Conservation (phyloP, 2,113 vertebrate species). For the Trichomycterus rosablanca region DNA sequence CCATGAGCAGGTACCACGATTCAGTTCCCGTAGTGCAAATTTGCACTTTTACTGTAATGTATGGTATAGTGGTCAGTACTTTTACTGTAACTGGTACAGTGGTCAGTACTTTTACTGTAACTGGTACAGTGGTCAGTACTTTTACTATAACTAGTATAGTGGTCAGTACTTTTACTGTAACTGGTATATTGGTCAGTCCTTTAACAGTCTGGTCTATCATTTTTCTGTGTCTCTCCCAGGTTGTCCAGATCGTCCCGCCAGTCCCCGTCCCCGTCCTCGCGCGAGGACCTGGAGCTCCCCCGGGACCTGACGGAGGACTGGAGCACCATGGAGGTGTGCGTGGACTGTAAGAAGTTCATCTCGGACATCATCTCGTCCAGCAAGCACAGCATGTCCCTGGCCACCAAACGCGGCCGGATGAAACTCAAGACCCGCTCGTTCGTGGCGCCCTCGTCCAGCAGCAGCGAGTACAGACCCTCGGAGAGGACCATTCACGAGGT, state of each 20-base stretch:
- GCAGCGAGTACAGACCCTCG: conserved; percentile 82
- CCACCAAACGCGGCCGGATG: conserved; percentile 88
- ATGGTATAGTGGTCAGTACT: no score
- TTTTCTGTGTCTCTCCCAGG: conserved; percentile 61
- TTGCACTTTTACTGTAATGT: no score
- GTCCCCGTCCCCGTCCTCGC: conserved; percentile 60
- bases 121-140: no score
- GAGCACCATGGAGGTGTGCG: conserved; percentile 96
- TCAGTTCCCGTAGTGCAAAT: no score
- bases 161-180: no score
- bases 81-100: no score
- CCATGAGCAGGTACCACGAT: conserved; percentile 66
- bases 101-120: no score
- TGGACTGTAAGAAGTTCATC: conserved; percentile 98
- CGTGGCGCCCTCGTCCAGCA: conserved; percentile 78
- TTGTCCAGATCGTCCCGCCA: conserved; percentile 58
- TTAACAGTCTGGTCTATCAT: no score
- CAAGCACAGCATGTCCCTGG: conserved; percentile 90
- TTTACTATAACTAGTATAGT: no score
- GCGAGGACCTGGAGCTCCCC: conserved; percentile 83
- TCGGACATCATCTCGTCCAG: conserved; percentile 93
- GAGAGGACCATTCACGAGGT: conserved; percentile 95
- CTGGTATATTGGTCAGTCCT: no score
- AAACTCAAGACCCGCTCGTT: conserved; percentile 96
- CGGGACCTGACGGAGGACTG: conserved; percentile 93